A percentile compares a stretch with the other conserved stretches of the same genome.
phyloP scores from a whole-genome alignment of 2,113 vertebrate genomes.

The Phrynosoma platyrhinos region DNA sequence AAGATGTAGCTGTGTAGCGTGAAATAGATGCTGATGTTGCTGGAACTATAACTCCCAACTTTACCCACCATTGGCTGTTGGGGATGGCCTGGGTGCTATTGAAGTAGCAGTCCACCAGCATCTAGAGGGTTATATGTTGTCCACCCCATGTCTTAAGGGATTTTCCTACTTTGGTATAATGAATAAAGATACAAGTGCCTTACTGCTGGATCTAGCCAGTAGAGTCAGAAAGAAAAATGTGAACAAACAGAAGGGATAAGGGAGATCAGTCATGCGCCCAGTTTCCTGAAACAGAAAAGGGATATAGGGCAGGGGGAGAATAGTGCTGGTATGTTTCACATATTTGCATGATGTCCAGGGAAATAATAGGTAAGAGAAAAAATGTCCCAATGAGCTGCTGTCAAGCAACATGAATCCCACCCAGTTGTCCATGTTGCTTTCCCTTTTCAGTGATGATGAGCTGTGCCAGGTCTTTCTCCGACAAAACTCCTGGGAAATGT shows the following conservation, averaged over 20 bases:
- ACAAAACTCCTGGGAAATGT: slow-evolving; percentile 68
- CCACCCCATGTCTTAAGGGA: background rate
- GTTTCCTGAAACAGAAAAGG: background rate
- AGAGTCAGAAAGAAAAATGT: background rate
- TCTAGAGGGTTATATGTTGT: too few species aligned
- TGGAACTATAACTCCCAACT: too few species aligned
- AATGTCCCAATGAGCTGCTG: background rate
- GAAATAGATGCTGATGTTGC: too few species aligned
- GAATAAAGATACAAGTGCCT: too few species aligned
- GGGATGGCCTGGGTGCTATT: too few species aligned
- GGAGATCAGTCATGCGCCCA: background rate
- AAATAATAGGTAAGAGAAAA: background rate
- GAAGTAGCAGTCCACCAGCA: too few species aligned
- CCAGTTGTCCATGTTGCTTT: slow-evolving; percentile 29
- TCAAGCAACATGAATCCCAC: background rate
- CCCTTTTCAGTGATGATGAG: slow-evolving; percentile 56
- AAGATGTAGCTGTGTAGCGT: too few species aligned
- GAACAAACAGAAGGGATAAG: background rate
- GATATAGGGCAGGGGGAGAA: background rate
- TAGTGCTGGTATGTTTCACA: background rate
- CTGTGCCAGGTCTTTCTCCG: slow-evolving; percentile 67
- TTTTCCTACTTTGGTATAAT: background rate
- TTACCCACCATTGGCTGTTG: too few species aligned
- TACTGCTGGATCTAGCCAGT: too few species aligned
- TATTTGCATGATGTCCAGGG: too few species aligned